Evolutionary conservation across 53 echinoderm and acorn worm species (phyloP).

Genomic region (Luidia sarsii): DNA sequence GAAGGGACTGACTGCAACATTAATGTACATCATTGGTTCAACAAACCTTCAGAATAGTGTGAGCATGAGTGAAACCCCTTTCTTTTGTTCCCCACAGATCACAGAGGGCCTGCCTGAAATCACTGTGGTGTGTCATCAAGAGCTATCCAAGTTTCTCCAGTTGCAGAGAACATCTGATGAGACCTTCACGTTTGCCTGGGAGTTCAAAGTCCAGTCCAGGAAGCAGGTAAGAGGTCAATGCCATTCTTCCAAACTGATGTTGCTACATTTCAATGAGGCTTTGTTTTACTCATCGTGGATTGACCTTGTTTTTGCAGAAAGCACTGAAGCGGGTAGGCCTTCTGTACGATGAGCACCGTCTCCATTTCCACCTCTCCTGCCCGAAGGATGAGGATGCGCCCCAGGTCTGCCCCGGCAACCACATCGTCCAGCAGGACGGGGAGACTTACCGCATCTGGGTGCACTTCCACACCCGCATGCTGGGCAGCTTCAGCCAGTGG

Average conservation of each 20-base stretch:
- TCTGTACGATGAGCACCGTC: conserved; percentile 86
- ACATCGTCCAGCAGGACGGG: conserved; percentile 30
- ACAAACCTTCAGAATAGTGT: too few species aligned
- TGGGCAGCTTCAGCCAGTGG: conserved; percentile 92
- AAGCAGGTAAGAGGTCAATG: conserved; percentile 39
- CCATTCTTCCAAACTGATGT: too few species aligned
- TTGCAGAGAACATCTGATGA: conserved; percentile 49
- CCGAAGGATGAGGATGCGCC: conserved; percentile 70
- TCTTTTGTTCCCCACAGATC: conserved; percentile 30
- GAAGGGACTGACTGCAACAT: too few species aligned
- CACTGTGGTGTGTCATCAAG: conserved; percentile 42
- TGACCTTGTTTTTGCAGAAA: too few species aligned
- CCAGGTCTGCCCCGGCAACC: conserved; percentile 77
- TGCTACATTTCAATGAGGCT: too few species aligned
- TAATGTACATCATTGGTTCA: too few species aligned
- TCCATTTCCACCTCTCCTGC: conserved; percentile 73
- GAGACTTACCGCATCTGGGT: conserved; percentile 68
- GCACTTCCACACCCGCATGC: conserved; percentile 63
- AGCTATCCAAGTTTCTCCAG: conserved; percentile 56
- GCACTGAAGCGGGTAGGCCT: conserved; percentile 79
- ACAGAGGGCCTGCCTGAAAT: conserved; percentile 73
- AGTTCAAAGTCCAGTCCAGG: conserved; percentile 66
- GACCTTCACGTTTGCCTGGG: conserved; percentile 60
- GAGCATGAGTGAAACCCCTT: too few species aligned
- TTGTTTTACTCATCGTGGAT: too few species aligned